Evolutionary conservation across 1,140 invertebrate species (phyloP).

Genomic region (Pachypsylla venusta): DNA sequence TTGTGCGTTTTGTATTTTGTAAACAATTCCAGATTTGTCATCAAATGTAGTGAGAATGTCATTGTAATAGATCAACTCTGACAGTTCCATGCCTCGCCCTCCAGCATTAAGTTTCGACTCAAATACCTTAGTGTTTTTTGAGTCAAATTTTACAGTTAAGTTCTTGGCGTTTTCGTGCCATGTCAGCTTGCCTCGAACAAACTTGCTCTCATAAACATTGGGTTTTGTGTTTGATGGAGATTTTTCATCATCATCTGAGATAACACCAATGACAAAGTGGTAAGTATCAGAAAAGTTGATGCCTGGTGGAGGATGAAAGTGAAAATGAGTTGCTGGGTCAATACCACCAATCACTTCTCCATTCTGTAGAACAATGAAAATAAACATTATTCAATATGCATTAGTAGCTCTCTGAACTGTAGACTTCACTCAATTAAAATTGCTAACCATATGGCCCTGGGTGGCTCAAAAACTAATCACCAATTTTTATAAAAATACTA

Average conservation of each 20-base stretch:
- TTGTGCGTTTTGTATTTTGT: slow-evolving; percentile 50
- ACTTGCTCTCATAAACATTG: neutral
- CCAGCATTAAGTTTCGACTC: slow-evolving; percentile 58
- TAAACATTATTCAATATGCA: too few species aligned
- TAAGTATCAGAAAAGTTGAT: too few species aligned
- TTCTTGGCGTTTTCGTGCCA: slow-evolving; percentile 41
- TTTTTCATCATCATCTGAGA: slow-evolving; percentile 73
- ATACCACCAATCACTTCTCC: too few species aligned
- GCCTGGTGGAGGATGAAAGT: too few species aligned
- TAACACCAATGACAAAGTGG: slow-evolving; percentile 46
- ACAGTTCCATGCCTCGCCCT: slow-evolving; percentile 90
- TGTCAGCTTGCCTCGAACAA: slow-evolving; percentile 33
- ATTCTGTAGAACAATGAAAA: too few species aligned
- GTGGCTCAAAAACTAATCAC: too few species aligned
- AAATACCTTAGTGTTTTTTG: slow-evolving; percentile 44
- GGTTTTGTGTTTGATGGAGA: slow-evolving; percentile 47
- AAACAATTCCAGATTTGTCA: slow-evolving; percentile 87
- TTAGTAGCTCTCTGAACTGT: too few species aligned
- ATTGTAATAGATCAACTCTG: slow-evolving; percentile 84
- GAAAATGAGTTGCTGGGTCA: too few species aligned
- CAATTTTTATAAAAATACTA: too few species aligned
- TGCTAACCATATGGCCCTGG: too few species aligned
- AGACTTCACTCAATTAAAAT: too few species aligned
- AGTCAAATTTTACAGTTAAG: slow-evolving; percentile 40
- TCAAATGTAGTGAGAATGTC: slow-evolving; percentile 78